Percentiles rank a stretch among this genome's conserved stretches.
These are phyloP conservation scores for Trichonephila clavata DNA, from an alignment of 1,140 invertebrate species.

Conservation along the genomic window DNA sequence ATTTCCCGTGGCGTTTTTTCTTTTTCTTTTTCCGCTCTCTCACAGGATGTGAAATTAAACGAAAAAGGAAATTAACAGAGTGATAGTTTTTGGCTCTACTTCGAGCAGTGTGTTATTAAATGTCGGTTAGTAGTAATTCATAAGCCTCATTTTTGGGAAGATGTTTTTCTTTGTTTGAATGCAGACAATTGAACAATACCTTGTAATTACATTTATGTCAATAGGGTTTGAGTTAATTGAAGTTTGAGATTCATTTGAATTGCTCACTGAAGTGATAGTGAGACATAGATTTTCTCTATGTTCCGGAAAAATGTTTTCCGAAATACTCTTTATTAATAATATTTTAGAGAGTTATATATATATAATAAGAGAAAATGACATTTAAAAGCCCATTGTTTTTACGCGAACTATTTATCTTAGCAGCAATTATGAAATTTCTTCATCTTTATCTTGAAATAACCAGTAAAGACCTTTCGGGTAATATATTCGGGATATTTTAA, in stretches of 20 bases:
- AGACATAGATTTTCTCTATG: no score
- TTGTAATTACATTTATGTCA: not conserved
- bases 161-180: not conserved
- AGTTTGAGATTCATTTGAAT: not conserved
- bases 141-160: not conserved
- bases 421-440: no score
- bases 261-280: no score
- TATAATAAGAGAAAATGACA: no score
- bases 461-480: no score
- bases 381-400: no score
- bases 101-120: not conserved
- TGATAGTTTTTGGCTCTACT: not conserved
- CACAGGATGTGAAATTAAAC: not conserved
- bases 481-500: no score
- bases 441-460: no score
- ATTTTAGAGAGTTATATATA: no score
- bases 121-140: conserved; percentile 29
- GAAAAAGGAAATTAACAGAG: not conserved
- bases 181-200: not conserved
- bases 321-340: no score
- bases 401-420: no score
- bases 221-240: not conserved
- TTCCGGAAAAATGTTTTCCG: no score
- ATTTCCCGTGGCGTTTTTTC: not conserved
- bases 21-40: not conserved